A percentile compares a stretch with the other conserved stretches of the same genome.
phyloP scores from a whole-genome alignment of 1,140 invertebrate genomes.

The Euwallacea fornicatus region DNA sequence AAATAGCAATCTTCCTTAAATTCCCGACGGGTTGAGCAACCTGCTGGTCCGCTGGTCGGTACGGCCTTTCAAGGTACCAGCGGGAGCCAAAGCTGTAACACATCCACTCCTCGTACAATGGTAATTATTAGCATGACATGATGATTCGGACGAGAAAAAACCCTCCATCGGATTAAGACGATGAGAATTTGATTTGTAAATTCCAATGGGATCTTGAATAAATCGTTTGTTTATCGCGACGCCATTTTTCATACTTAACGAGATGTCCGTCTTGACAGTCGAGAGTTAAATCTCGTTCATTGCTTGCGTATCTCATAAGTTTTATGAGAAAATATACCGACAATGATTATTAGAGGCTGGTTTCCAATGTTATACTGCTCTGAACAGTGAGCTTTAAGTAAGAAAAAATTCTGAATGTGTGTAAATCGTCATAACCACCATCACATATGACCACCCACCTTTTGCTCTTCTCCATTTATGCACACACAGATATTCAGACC shows the following conservation, averaged over 20 bases:
- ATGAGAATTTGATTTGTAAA: constrained; percentile 45
- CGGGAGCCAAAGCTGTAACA: constrained; percentile 45
- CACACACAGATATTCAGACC: too few relatives aligned
- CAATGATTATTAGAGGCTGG: too few relatives aligned
- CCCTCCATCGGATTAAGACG: constrained; percentile 43
- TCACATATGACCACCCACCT: too few relatives aligned
- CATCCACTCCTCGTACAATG: constrained; percentile 46
- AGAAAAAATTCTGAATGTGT: too few relatives aligned
- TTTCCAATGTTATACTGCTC: too few relatives aligned
- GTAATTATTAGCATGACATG: constrained; percentile 49
- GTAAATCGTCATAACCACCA: too few relatives aligned
- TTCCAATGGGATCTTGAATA: constrained; percentile 42
- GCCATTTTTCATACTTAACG: constrained; percentile 44
- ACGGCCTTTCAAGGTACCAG: constrained; percentile 38
- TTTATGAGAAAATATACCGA: too few relatives aligned
- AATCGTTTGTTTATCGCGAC: constrained; percentile 41
- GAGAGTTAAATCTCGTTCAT: too few relatives aligned
- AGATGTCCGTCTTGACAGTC: constrained; percentile 32
- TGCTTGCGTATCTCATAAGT: too few relatives aligned
- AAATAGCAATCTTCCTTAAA: constrained; percentile 37
- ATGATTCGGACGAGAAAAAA: constrained; percentile 40
- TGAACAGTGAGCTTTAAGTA: too few relatives aligned
- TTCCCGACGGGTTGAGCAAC: constrained; percentile 32
- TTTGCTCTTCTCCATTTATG: too few relatives aligned
- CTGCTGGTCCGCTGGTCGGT: constrained; percentile 28